These are phyloP conservation scores for Elmis aenea DNA, from an alignment of 2,888 invertebrate genomes.

Conservation along the genomic window DNA sequence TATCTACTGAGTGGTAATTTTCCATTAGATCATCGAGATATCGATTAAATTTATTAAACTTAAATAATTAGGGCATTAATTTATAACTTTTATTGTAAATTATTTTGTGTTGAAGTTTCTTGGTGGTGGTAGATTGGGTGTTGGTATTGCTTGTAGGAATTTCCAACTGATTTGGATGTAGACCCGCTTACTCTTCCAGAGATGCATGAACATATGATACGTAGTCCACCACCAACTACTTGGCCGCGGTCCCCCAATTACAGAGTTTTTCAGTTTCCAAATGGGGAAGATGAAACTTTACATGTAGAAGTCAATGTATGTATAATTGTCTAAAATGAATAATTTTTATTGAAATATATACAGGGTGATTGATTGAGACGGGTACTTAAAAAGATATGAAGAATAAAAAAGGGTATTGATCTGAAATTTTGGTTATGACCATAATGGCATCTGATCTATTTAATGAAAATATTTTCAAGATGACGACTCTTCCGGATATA, in stretches of 20 bases:
- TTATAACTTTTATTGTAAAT: slow-evolving; percentile 8
- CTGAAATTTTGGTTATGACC: too few species aligned
- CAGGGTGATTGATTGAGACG: too few species aligned
- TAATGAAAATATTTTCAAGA: too few species aligned
- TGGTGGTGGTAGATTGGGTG: slow-evolving; percentile 16
- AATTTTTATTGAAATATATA: too few species aligned
- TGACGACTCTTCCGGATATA: too few species aligned
- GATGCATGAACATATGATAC: slow-evolving; percentile 76
- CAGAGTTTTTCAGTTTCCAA: slow-evolving; percentile 54
- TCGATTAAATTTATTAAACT: too few species aligned
- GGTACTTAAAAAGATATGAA: too few species aligned
- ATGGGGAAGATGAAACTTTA: slow-evolving; percentile 45
- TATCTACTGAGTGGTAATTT: too few species aligned
- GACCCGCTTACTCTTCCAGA: slow-evolving; percentile 72
- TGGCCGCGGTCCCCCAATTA: slow-evolving; percentile 63
- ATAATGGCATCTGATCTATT: too few species aligned
- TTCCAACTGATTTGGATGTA: slow-evolving; percentile 54
- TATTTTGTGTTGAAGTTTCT: slow-evolving; percentile 11
- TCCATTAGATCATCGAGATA: too few species aligned
- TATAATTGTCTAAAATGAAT: slow-evolving; percentile 10
- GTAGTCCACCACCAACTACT: slow-evolving; percentile 74
- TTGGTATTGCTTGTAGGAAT: slow-evolving; percentile 41
- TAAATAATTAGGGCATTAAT: slow-evolving; percentile 2
- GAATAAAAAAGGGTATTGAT: too few species aligned
- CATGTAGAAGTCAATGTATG: slow-evolving; percentile 44